These are phyloP conservation scores for Phrynosoma blainvillii DNA, from an alignment of 2,113 vertebrate genomes.

Conservation along the genomic window DNA sequence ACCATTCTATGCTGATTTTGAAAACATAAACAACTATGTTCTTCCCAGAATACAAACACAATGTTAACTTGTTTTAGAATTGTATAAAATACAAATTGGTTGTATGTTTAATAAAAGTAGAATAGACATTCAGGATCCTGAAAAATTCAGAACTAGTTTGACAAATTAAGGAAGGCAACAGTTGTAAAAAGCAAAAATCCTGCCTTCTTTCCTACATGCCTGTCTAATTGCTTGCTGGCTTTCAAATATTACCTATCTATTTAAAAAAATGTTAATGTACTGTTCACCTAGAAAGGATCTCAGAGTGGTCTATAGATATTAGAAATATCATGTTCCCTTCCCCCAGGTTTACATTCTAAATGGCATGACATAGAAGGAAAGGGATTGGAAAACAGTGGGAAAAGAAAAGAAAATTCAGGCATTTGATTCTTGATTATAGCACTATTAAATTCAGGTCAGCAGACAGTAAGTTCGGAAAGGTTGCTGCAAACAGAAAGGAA, in stretches of 20 bases:
- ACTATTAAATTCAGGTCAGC: too few relatives aligned
- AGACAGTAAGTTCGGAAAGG: too few relatives aligned
- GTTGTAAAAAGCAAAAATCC: not conserved
- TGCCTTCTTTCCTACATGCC: too few relatives aligned
- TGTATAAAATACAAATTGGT: slow-evolving; percentile 39
- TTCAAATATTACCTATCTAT: not conserved
- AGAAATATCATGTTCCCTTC: too few relatives aligned
- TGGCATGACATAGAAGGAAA: too few relatives aligned
- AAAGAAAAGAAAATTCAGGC: too few relatives aligned
- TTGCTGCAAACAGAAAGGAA: not conserved
- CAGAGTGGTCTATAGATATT: too few relatives aligned
- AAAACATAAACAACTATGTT: slow-evolving; percentile 27
- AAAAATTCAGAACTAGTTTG: not conserved
- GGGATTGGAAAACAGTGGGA: too few relatives aligned
- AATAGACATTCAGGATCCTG: not conserved
- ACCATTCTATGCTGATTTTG: slow-evolving; percentile 33
- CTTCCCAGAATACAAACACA: not conserved
- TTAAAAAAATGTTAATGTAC: too few relatives aligned
- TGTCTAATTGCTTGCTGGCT: not conserved
- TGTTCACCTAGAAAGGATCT: too few relatives aligned
- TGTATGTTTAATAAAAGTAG: not conserved
- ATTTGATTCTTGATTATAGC: too few relatives aligned
- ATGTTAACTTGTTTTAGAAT: slow-evolving; percentile 54
- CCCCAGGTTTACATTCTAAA: too few relatives aligned
- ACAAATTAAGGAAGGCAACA: not conserved